phyloP scores from a whole-genome alignment of 2,797 vertebrate species.

The Nannoperca australis region DNA sequence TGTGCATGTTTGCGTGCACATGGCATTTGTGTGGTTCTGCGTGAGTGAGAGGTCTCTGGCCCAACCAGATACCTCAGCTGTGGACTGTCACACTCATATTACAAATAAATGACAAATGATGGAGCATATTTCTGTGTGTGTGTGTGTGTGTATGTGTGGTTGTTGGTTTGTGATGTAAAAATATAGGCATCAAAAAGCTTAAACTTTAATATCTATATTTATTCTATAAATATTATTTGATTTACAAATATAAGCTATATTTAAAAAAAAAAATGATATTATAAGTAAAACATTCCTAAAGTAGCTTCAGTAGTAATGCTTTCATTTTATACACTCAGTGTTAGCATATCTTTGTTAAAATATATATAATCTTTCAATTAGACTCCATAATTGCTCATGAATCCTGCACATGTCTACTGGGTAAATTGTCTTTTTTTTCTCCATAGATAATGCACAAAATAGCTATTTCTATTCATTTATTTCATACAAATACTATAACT shows the following conservation, averaged over 20 bases:
- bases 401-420: not conserved
- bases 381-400: slow-evolving; percentile 1
- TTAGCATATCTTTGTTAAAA: not conserved
- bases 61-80: slow-evolving; percentile 77
- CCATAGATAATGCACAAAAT: slow-evolving; percentile 18
- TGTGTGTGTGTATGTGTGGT: not conserved
- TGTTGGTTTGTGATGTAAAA: not conserved
- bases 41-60: slow-evolving; percentile 72
- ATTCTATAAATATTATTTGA: not conserved
- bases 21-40: slow-evolving; percentile 72
- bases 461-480: slow-evolving; percentile 43
- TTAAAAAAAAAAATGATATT: not conserved
- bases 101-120: slow-evolving; percentile 78
- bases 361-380: slow-evolving; percentile 6
- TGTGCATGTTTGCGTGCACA: slow-evolving; percentile 53
- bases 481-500: slow-evolving; percentile 40
- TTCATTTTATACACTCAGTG: not conserved
- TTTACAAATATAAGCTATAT: not conserved
- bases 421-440: slow-evolving; percentile 14
- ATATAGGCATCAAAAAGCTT: not conserved
- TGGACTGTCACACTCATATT: slow-evolving; percentile 77
- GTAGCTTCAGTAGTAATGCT: not conserved
- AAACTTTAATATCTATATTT: not conserved
- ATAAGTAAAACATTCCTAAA: not conserved
- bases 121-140: slow-evolving; percentile 37